Conservation (phyloP, 1,140 invertebrate genomes). For the Arctopsyche grandis region DNA sequence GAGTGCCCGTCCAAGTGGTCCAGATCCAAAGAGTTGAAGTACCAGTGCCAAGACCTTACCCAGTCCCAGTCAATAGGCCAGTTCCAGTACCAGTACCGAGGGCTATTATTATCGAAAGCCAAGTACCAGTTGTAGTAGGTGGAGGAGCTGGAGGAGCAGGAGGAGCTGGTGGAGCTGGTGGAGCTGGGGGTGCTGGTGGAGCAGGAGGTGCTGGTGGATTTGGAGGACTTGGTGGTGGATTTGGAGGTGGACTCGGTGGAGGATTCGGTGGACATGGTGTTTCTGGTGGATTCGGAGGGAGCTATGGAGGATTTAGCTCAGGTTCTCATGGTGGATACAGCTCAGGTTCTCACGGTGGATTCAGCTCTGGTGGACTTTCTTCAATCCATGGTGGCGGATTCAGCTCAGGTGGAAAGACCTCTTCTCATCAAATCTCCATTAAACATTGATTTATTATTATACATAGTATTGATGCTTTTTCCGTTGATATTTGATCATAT, state of each 20-base stretch:
- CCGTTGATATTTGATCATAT: background rate
- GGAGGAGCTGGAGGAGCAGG: background rate
- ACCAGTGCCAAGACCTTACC: slow-evolving; percentile 57
- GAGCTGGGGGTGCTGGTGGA: background rate
- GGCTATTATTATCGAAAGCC: slow-evolving; percentile 63
- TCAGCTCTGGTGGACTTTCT: background rate
- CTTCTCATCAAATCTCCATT: slow-evolving; percentile 35
- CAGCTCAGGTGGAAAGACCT: background rate
- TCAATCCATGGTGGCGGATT: too few species aligned
- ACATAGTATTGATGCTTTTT: too few species aligned
- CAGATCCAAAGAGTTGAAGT: slow-evolving; percentile 53
- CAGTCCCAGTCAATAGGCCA: slow-evolving; percentile 57
- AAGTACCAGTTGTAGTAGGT: slow-evolving; percentile 59
- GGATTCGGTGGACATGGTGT: slow-evolving; percentile 24
- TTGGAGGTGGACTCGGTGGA: background rate
- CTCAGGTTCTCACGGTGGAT: too few species aligned
- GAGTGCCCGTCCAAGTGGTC: slow-evolving; percentile 67
- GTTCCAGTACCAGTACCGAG: slow-evolving; percentile 61
- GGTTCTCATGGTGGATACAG: background rate
- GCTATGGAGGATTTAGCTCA: background rate
- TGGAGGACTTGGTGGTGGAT: too few species aligned
- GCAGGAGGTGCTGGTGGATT: background rate
- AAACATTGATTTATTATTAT: slow-evolving; percentile 23
- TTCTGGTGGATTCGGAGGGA: too few species aligned
- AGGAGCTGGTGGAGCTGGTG: background rate